Percentiles rank a stretch among this genome's conserved stretches.
Conservation (phyloP, 2,113 vertebrate genomes). For the Rhagologus leucostigma region DNA sequence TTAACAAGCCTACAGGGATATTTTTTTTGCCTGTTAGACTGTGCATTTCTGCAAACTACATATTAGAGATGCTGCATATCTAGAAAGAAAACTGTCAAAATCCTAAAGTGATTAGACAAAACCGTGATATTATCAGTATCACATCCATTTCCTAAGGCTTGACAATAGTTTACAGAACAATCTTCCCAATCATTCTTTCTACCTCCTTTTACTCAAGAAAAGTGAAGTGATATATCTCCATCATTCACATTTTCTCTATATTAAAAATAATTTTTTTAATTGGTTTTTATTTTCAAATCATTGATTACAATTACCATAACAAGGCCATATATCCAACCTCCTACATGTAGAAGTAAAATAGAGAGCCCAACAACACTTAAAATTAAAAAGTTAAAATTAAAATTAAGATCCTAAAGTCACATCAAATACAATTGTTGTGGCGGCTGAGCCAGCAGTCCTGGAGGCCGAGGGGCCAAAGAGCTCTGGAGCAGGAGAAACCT, state of each 20-base stretch:
- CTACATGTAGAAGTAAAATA: neutral
- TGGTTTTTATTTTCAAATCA: neutral
- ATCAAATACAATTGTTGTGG: neutral
- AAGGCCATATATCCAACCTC: neutral
- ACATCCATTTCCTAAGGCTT: neutral
- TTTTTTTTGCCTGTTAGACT: neutral
- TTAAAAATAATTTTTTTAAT: neutral
- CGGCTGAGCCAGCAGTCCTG: too few species aligned
- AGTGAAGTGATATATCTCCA: neutral
- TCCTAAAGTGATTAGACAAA: neutral
- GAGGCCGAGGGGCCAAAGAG: too few species aligned
- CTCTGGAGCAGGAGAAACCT: too few species aligned
- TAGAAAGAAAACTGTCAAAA: neutral
- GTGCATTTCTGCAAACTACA: neutral
- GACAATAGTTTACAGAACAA: neutral
- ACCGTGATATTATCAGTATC: neutral
- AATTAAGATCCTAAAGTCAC: neutral
- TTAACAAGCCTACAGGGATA: neutral
- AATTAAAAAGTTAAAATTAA: neutral
- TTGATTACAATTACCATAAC: neutral
- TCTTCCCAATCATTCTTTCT: neutral
- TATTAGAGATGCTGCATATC: neutral
- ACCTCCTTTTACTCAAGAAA: neutral
- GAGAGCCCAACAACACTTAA: neutral
- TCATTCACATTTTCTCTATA: neutral